Evolutionary conservation across 2,797 vertebrate genomes (phyloP), one percentile per base, ranked within the genome.

Genomic region (Platalea minor): DNA sequence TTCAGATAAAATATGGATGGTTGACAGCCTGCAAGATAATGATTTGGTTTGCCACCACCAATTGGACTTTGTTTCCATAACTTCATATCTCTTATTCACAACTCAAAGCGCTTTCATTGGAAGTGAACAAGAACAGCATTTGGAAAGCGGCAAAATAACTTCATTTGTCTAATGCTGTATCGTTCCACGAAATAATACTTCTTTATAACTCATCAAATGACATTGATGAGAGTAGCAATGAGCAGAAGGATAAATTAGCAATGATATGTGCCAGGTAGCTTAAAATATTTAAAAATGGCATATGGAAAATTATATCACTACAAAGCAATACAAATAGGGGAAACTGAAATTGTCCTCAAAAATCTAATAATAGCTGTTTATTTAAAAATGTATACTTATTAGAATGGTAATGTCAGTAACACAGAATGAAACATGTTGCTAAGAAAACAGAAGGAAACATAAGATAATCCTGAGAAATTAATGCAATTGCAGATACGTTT

Each of bases 391-490:
- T 16, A 63, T 35, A 13, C 12, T 82, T 91, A 79, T 23, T 57
- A 65, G 70, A 93, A 67, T 41, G 13, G 17, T 54, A 75, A 51
- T 4, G 4, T 31, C 53, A 85, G 24, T 56, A 74, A 64, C 26
- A 43, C 7, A 29, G 60, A 84, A 76, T 13, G 84, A 78, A 92
- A 91, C 3, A 61, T 31, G 7, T 13, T 39, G 9, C 21, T 60
- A 83, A 48, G 61, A 91, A 96, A 94, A 73, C 29, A 50, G 75
- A 95, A 93, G 80, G 31, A 78, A 96, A 67, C 21, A 5, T 45
- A 87, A 54, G 28, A 77, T 81, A 96, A 89, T 63, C 1, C 76
- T 37, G 35, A 87, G 45, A 75, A 84, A 87, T 95, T 88, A 11
- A 68, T 53, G 25, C 41, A 77, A 85, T 33, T 77, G 51, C 33